Conservation (phyloP, 2,888 invertebrate species). For the Trilocha varians region DNA sequence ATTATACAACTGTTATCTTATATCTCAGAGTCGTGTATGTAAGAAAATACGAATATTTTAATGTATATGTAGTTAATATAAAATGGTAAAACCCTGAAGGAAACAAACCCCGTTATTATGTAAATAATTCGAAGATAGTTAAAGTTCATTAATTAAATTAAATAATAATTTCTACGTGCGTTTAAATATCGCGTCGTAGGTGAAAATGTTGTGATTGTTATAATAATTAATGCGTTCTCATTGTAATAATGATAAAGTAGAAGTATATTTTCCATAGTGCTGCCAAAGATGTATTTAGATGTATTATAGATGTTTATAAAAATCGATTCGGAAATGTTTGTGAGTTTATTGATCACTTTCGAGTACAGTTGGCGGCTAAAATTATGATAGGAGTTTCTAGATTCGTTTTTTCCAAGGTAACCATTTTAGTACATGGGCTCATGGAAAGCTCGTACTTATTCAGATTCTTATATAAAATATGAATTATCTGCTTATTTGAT, state of each 20-base stretch:
- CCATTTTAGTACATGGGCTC: too few species aligned
- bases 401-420: too few species aligned
- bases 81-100: constrained; percentile 55
- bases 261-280: constrained; percentile 74
- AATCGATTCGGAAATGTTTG: constrained; percentile 66
- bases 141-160: constrained; percentile 41
- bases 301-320: constrained; percentile 67
- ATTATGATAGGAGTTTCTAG: not conserved
- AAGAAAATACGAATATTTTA: constrained; percentile 28
- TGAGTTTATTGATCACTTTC: constrained; percentile 63
- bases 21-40: constrained; percentile 32
- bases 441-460: too few species aligned
- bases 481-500: too few species aligned
- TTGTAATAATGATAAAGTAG: constrained; percentile 52
- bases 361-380: constrained; percentile 52
- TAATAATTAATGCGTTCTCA: constrained; percentile 70
- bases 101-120: constrained; percentile 59
- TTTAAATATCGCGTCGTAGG: not conserved
- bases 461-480: too few species aligned
- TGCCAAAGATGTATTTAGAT: constrained; percentile 70
- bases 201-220: constrained; percentile 70
- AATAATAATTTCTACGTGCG: not conserved
- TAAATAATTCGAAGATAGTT: constrained; percentile 53
- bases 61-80: constrained; percentile 36
- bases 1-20: not conserved